A percentile compares a stretch with the other conserved stretches of the same genome.
Conservation (phyloP, 2,113 vertebrate genomes). For the Solea senegalensis region DNA sequence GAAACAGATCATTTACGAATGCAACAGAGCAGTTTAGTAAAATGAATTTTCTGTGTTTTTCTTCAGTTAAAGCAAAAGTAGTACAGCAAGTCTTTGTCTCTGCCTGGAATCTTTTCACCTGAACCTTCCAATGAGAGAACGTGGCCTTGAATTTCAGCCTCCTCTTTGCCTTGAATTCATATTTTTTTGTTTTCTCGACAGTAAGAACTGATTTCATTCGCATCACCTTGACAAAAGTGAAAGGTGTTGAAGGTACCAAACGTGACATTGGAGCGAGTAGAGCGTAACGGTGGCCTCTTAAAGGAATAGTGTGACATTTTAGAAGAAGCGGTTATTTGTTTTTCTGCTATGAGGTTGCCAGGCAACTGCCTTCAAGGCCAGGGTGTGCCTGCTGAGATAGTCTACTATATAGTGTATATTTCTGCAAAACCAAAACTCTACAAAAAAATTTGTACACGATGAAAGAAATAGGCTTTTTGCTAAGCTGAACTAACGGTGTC, state of each 20-base stretch:
- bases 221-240: not conserved
- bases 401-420: not conserved
- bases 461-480: not conserved
- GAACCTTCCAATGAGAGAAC: not conserved
- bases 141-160: too few relatives aligned
- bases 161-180: too few relatives aligned
- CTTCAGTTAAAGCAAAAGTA: not conserved
- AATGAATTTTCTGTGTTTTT: too few relatives aligned
- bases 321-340: not conserved
- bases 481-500: too few relatives aligned
- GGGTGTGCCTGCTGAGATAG: not conserved
- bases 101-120: too few relatives aligned
- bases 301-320: slow-evolving; percentile 2
- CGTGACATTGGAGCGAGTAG: not conserved
- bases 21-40: too few relatives aligned
- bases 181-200: not conserved
- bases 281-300: not conserved
- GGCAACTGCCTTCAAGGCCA: not conserved
- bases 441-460: not conserved
- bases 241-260: not conserved
- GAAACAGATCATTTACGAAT: too few relatives aligned
- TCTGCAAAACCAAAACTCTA: too few relatives aligned
- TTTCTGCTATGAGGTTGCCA: not conserved
- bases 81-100: not conserved
- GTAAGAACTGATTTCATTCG: not conserved